A percentile compares a stretch with the other conserved stretches of the same genome.
phyloP scores from a whole-genome alignment of 2,888 invertebrate species.

The Rhagium mordax region DNA sequence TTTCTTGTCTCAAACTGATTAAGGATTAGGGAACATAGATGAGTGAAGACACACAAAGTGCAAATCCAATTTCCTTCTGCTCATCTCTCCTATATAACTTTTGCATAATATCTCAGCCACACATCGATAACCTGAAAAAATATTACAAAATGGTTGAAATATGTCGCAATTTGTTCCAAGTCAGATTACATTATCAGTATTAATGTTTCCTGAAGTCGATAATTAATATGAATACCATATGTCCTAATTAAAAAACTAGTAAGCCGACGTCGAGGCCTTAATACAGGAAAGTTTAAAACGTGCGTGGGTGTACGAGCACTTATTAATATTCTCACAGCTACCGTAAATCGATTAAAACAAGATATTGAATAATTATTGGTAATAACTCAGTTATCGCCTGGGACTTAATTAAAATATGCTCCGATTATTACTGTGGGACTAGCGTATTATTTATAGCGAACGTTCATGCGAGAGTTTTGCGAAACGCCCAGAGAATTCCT shows the following conservation, averaged over 20 bases:
- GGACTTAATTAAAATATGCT: conserved; percentile 59
- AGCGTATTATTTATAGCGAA: conserved; percentile 22
- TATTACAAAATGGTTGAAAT: neutral
- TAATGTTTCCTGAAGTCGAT: conserved; percentile 20
- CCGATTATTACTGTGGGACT: conserved; percentile 33
- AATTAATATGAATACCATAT: conserved; percentile 20
- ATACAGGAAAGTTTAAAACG: conserved; percentile 15
- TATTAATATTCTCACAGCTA: conserved; percentile 50
- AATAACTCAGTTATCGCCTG: conserved; percentile 59
- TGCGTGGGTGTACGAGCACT: conserved; percentile 35
- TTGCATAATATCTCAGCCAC: neutral
- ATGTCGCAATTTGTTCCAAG: conserved; percentile 10
- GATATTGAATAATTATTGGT: conserved; percentile 61
- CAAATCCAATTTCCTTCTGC: too few relatives aligned
- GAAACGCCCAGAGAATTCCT: conserved; percentile 29
- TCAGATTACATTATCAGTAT: conserved; percentile 7
- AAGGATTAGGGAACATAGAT: too few relatives aligned
- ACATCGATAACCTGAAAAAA: neutral
- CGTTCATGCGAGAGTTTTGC: conserved; percentile 9
- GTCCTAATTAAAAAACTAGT: conserved; percentile 20
- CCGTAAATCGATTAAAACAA: conserved; percentile 57
- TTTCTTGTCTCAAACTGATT: too few relatives aligned
- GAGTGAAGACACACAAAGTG: too few relatives aligned
- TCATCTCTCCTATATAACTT: neutral
- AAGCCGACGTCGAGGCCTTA: conserved; percentile 28